Base-by-base conservation (phyloP, 2,888 invertebrate genomes). In the Dasypolia templi region DNA sequence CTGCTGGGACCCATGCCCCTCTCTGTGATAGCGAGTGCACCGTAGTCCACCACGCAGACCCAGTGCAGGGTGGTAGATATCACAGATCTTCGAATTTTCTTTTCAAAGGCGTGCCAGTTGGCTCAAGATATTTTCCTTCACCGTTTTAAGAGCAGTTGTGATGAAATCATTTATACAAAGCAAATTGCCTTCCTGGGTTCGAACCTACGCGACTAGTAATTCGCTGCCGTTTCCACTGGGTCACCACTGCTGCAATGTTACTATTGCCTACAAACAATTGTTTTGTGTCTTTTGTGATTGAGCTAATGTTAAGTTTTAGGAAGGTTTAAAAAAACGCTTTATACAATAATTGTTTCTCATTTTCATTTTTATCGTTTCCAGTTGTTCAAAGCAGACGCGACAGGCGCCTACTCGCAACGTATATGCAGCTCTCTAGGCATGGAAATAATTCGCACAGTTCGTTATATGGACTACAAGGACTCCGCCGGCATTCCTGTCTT, bases 321-420 rank as follows among this genome's bases (percentile, higher is more conserved):
- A 56, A 29, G 5, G 32, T 32, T 55, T 29, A 17, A 17, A 55
- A 55, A 55, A 32, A 32, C 12, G 6, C 32, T 56, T 56, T 26
- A 12, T 29, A 29, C 17, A 29, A 29, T 14, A 17, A 14, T 53
- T 17, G 14, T 29, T 55, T 56, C 22, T 56, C 2, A 59, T 59
- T 49, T 49, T 3, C 3, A 17, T 35, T 5, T 17, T 0, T 42
- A 17, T 3, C 32, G 69, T 14, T 59, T 96, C 58, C 95, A 98
- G 97, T 90, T 98, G 39, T 97, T 98, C 87, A 98, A 98, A 93
- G 97, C 97, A 29, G 98, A 98, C 90, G 98, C 98, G 1, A 98
- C 98, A 0, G 98, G 98, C 32, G 96, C 97, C 3, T 98, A 97
- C 89, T 98, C 98, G 0, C 98, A 98, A 89, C 97, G 97, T 86